Base-by-base conservation (phyloP, 2,113 vertebrate species). In the Stictonetta naevosa region DNA sequence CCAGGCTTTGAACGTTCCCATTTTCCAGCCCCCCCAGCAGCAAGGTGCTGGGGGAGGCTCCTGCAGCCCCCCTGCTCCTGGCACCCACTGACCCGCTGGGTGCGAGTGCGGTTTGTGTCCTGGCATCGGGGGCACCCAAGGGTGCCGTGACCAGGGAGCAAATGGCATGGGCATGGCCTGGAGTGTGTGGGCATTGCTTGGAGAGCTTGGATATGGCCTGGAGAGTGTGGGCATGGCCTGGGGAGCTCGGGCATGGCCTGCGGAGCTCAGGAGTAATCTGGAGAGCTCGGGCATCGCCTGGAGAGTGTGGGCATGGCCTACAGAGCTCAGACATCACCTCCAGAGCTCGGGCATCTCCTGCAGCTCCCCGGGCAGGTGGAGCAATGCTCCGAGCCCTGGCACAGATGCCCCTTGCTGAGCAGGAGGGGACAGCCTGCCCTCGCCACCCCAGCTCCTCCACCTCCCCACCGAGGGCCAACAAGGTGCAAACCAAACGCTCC, bases 211-310 rank as follows among this genome's bases (percentile, higher is more conserved):
- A 8, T 17, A 20, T 46, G 4, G 4, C 46, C 20, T 21, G 46
- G 46, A 10, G 20, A 48, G 19, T 9, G 11, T 3, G 5, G 48
- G 22, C 4, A 23, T 50, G 2, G 6, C 48, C 21, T 50, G 11
- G 48, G 8, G 20, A 50, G 48, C 38, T 6, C 8, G 0, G 1
- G 1, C 22, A 5, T 4, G 1, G 0, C 58, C 63, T 3, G 5
- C 20, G 11, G 10, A 48, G 46, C 10, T 44, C 15, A 16, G 42
- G 42, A 15, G 13, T 44, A 3, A 16, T 14, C 42, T 44, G 44
- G 44, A 18, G 44, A 19, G 42, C 16, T 16, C 7, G 42, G 42
- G 16, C 16, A 17, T 44, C 16, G 3, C 16, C 46, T 46, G 19
- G 46, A 20, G 17, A 46, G 46, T 18, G 15, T 14, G 6, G 42